phyloP scores from a whole-genome alignment of 2,888 invertebrate genomes.

The Artemia sp. region DNA sequence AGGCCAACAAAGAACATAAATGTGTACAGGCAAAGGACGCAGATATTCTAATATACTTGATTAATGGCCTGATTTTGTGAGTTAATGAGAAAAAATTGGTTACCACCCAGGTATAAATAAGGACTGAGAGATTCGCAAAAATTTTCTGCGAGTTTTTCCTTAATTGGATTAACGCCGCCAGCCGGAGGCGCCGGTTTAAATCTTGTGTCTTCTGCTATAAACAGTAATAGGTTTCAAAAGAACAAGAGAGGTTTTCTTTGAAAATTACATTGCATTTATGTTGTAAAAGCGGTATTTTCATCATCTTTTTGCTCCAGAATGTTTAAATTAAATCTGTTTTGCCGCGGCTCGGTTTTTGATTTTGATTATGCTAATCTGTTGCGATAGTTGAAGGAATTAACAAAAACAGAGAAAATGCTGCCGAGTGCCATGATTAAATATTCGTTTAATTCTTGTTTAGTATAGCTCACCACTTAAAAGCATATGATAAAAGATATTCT shows the following conservation, averaged over 20 bases:
- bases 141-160: too few relatives aligned
- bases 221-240: neutral
- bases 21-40: too few relatives aligned
- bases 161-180: too few relatives aligned
- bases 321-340: constrained; percentile 12
- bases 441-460: constrained; percentile 15
- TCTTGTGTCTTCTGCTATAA: too few relatives aligned
- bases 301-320: constrained; percentile 10
- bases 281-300: constrained; percentile 14
- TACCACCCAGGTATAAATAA: too few relatives aligned
- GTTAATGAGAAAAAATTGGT: too few relatives aligned
- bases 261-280: constrained; percentile 15
- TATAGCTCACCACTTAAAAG: neutral
- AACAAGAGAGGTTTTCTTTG: neutral
- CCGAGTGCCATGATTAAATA: constrained; percentile 15
- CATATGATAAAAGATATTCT: constrained; percentile 12
- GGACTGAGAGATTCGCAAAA: too few relatives aligned
- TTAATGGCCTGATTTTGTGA: too few relatives aligned
- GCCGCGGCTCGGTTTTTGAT: constrained; percentile 10
- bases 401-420: constrained; percentile 5
- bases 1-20: too few relatives aligned
- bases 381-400: neutral
- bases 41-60: too few relatives aligned
- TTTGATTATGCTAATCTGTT: constrained; percentile 15
- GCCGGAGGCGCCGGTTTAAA: too few relatives aligned